phyloP scores from a whole-genome alignment of 2,797 vertebrate species.

The Coccyzus lansbergi region DNA sequence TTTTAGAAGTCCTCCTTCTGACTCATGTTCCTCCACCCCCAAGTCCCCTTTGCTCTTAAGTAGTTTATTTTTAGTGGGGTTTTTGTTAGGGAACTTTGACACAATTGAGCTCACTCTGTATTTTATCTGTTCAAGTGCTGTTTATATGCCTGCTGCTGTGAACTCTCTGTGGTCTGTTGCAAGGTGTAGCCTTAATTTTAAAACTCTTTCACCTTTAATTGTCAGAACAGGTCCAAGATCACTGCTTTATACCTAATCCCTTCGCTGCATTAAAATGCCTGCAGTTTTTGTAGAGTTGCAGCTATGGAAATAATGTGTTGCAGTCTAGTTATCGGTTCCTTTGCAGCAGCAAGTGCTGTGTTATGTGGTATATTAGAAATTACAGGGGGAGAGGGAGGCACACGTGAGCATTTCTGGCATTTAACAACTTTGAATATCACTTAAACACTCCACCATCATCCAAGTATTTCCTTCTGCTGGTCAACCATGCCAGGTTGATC shows the following conservation, averaged over 20 bases:
- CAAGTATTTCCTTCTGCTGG: too few relatives aligned
- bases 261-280: rapidly evolving
- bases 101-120: not conserved
- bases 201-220: not conserved
- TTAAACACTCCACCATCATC: not conserved
- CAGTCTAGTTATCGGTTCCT: rapidly evolving
- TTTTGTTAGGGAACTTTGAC: constrained; percentile 11
- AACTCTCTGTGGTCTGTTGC: not conserved
- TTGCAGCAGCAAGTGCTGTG: not conserved
- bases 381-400: not conserved
- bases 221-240: not conserved
- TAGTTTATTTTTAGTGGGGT: constrained; percentile 40
- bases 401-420: not conserved
- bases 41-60: constrained; percentile 3
- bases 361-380: not conserved
- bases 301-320: not conserved
- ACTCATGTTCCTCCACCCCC: constrained; percentile 21
- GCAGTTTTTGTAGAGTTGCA: not conserved
- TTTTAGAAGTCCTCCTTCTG: constrained; percentile 39
- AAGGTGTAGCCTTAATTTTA: not conserved
- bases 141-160: not conserved
- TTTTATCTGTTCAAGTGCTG: not conserved
- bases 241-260: not conserved
- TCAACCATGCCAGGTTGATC: too few relatives aligned
- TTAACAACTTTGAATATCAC: not conserved